Evolutionary conservation across 2,888 invertebrate species (phyloP), one percentile per base, ranked within the genome.

Genomic region (Tiphia femorata): DNA sequence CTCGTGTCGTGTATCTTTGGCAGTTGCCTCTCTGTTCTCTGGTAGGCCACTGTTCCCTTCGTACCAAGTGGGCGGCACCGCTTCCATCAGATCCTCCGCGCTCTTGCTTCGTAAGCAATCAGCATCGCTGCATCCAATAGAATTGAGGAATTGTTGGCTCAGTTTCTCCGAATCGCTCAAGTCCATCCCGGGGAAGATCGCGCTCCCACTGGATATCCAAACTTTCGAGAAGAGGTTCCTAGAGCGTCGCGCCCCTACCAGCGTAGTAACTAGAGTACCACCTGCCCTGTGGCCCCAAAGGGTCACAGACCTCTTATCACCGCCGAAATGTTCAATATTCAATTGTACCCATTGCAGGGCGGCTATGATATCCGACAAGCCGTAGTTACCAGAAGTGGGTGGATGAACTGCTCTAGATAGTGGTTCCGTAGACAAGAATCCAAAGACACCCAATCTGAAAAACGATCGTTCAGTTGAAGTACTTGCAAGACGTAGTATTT

Each of bases 241-340:
- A 2, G 89, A 85, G 51, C 87, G 84, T 66, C 80, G 88, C 8
- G 85, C 80, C 63, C 91, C 84, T 75, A 90, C 88, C 33, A 96
- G 84, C 0, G 93, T 92, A 0, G 94, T 91, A 0, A 93, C 92
- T 10, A 95, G 83, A 0, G 95, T 95, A 0, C 92, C 95, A 1
- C 95, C 95, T 0, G 95, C 93, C 17, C 93, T 88, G 77, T 95
- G 94, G 0, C 95, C 96, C 72, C 95, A 87, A 29, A 96, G 78
- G 0, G 94, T 95, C 0, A 96, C 92, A 2, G 92, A 87, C 1
- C 87, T 85, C 1, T 90, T 88, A 79, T 95, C 91, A 0, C 95
- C 95, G 0, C 95, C 95, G 75, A 96, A 96, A 79, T 93, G 88
- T 52, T 89, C 89, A 40, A 95, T 93, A 78, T 96, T 95, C 64